phyloP scores from a whole-genome alignment of 2,888 invertebrate genomes.

The Drosophila koepferae region DNA sequence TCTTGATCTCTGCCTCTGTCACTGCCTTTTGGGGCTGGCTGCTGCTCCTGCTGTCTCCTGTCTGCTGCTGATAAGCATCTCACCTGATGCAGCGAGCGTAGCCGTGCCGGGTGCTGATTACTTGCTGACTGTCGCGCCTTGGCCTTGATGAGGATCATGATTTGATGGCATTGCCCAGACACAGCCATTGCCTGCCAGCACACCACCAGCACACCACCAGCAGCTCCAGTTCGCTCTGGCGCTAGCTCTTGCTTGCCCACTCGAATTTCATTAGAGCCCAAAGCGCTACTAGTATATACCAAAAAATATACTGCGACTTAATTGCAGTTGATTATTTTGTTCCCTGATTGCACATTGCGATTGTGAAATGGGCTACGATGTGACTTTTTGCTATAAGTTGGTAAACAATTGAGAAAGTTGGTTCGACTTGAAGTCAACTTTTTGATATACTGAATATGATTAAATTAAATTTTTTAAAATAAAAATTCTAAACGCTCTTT shows the following conservation, averaged over 20 bases:
- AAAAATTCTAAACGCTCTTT: neutral
- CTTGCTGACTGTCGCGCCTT: constrained; percentile 64
- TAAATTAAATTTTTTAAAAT: neutral
- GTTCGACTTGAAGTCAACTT: neutral
- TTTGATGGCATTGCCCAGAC: constrained; percentile 56
- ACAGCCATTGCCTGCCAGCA: neutral
- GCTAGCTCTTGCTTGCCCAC: constrained; percentile 45
- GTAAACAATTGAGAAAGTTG: neutral
- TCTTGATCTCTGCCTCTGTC: neutral
- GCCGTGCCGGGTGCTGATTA: constrained; percentile 64
- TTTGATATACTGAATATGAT: neutral
- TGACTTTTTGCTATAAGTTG: neutral
- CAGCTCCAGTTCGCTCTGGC: constrained; percentile 29
- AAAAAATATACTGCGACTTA: constrained; percentile 41
- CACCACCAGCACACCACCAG: too few species aligned
- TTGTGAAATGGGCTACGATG: constrained; percentile 1
- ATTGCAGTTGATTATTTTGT: constrained; percentile 59
- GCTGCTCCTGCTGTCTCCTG: constrained; percentile 49
- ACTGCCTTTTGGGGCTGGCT: constrained; percentile 13
- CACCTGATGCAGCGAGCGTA: constrained; percentile 36
- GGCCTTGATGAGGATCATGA: constrained; percentile 71
- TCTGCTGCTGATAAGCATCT: constrained; percentile 71
- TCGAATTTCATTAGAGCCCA: constrained; percentile 69
- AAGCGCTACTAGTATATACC: constrained; percentile 54
- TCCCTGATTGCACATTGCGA: constrained; percentile 46